Base-by-base conservation (phyloP, 1,140 invertebrate species). In the Pantala flavescens region DNA sequence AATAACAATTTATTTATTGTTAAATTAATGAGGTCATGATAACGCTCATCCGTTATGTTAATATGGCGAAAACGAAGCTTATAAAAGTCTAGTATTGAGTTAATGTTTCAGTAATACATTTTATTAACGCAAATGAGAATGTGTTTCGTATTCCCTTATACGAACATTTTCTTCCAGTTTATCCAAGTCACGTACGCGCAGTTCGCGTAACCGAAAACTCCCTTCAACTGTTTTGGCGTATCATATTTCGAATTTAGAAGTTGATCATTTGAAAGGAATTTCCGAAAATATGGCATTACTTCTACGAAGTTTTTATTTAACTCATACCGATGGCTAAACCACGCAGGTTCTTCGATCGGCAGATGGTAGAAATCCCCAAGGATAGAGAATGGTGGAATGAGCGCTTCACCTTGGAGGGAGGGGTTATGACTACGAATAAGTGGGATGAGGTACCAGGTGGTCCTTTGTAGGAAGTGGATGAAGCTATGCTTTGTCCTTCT, bases 391-490 rank as follows among this genome's bases (percentile, higher is more conserved):
- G 49, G n/a, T 63, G n/a, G 49, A 16, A 19, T 16, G 49, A 63
- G 49, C 49, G 49, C 49, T 63, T 63, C 49, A 63, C 49, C 49
- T 63, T 63, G 49, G n/a, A 63, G 49, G 49, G 49, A 63, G 49
- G 49, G 49, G 49, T 63, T 63, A 63, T 63, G 49, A 63, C 49
- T 63, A 16, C 14, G 49, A 21, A 19, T 63, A 16, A 63, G 49
- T 63, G 49, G 49, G 49, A 63, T 63, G 49, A 63, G 49, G 49
- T 63, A 63, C 49, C 49, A 63, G 49, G 49, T 63, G 49, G 49
- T 63, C 49, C 49, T 63, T 21, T 63, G 16, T 63, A 63, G 49
- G 49, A 63, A 63, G 49, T 63, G 49, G n/a, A 63, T 63, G 49
- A 63, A 63, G n/a, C 49, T 63, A 19, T 63, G 49, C 28, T 36